Conservation (phyloP, 2,797 vertebrate genomes). For the Galagoides demidoff region DNA sequence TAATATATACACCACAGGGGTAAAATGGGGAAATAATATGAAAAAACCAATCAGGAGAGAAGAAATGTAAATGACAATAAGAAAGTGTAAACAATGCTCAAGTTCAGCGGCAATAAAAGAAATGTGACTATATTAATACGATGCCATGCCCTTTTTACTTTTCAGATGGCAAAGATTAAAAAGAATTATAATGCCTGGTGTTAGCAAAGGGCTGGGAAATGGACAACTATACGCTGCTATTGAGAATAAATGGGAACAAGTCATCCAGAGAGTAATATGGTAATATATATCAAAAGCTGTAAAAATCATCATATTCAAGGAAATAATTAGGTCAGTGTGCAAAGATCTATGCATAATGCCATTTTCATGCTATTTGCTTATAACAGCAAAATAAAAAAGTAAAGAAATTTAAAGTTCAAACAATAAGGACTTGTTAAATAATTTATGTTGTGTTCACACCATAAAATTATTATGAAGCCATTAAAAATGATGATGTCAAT, state of each 20-base stretch:
- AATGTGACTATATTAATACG: not conserved
- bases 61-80: constrained; percentile 5
- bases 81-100: not conserved
- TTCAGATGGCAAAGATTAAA: constrained; percentile 35
- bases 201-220: not conserved
- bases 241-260: not conserved
- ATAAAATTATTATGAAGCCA: constrained; percentile 53
- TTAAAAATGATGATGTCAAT: constrained; percentile 53
- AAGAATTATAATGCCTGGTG: constrained; percentile 16
- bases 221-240: not conserved
- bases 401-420: constrained; percentile 64
- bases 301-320: not conserved
- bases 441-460: constrained; percentile 54
- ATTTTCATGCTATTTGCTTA: constrained; percentile 16
- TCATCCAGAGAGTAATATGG: not conserved
- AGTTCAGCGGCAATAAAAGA: not conserved
- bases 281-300: not conserved
- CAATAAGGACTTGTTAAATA: constrained; percentile 59
- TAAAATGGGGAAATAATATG: not conserved
- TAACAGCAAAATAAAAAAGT: constrained; percentile 1
- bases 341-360: constrained; percentile 8
- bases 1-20: not conserved
- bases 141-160: not conserved
- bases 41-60: not conserved
- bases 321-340: constrained; percentile 43